Evolutionary conservation across 2,113 vertebrate genomes (phyloP), one percentile per base, ranked within the genome.

Genomic region (Chloebia gouldiae): DNA sequence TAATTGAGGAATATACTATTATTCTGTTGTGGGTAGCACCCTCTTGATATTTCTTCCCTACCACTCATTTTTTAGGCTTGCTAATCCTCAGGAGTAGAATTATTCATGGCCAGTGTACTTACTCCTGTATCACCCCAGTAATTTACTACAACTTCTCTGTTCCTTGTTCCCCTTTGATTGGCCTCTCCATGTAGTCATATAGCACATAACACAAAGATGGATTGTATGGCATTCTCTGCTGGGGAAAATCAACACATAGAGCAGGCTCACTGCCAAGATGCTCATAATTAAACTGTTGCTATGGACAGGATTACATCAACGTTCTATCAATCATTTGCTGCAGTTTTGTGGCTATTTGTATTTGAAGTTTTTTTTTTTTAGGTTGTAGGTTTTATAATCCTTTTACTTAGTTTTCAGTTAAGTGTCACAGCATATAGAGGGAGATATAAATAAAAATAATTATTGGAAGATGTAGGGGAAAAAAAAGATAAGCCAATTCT

Each of bases 141-240:
- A 92, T 95, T 95, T 92, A 88, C 95, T 95, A 82, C 96, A 92
- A 91, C 92, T 92, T 92, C 88, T 92, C 40, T 85, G 65, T 91
- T 96, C 88, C 92, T 86, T 84, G 56, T 95, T 96, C 86, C 76
- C 97, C 97, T 97, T 98, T 97, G 97, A 98, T 98, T 98, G 97
- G 96, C 97, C 97, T 97, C 97, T 96, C 98, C 63, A 49, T 91
- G 89, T 71, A 92, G 91, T 91, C 98, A 96, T 98, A 97, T 97
- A 97, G 96, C 61, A 87, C 89, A 92, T 98, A 97, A 97, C 95
- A 97, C 96, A 97, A 97, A 98, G 98, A 98, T 98, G 97, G 98
- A 98, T 98, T 98, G 97, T 91, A 95, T 97, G 97, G 97, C 97
- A 97, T 98, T 98, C 96, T 98, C 98, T 95, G 97, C 97, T 98